Base-by-base conservation (phyloP, 2,888 invertebrate species). In the Scaptomyza flava region DNA sequence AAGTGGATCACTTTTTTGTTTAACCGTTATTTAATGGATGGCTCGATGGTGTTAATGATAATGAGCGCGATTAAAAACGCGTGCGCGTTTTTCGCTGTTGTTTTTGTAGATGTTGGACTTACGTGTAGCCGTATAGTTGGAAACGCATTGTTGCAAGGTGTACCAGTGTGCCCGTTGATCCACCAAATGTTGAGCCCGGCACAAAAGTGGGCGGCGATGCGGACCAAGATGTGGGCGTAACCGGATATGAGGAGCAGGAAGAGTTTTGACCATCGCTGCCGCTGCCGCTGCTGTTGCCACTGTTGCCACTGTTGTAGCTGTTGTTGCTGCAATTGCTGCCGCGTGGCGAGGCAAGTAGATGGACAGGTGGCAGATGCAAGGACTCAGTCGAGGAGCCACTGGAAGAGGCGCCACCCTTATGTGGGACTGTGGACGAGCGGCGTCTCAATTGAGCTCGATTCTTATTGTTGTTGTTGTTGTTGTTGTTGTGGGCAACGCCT, bases 171-270 rank as follows among this genome's bases (percentile, higher is more conserved):
- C 59, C 84, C 27, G 27, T 71, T 9, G 82, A 70, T 6, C 56
- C 69, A 41, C 73, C 64, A 20, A 77, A 64, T 3, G 17, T 9
- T 20, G 50, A 50, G 31, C 52, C 12, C 17, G 42, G 30, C 17
- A 38, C 47, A 50, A 89, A 89, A 42, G 50, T 75, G 31, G 89
- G 89, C 59, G 89, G 81, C 3, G 80, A 72, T 11, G 73, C 67
- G 4, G 89, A 80, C 76, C 82, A 83, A 27, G 88, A 88, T 27
- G 76, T 76, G 64, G 90, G 91, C 71, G 91, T 90, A 27, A 75
- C 88, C 9, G 89, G 84, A 47, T 81, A 70, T 0, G 89, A 86
- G 61, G 36, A 38, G 36, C 67, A 60, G 52, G 65, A 58, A 3
- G 72, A 73, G 38, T 48, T 41, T 34, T 47, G 41, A 58, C 54